phyloP scores from a whole-genome alignment of 1,140 invertebrate genomes.

The Rhagoletis zephyria region DNA sequence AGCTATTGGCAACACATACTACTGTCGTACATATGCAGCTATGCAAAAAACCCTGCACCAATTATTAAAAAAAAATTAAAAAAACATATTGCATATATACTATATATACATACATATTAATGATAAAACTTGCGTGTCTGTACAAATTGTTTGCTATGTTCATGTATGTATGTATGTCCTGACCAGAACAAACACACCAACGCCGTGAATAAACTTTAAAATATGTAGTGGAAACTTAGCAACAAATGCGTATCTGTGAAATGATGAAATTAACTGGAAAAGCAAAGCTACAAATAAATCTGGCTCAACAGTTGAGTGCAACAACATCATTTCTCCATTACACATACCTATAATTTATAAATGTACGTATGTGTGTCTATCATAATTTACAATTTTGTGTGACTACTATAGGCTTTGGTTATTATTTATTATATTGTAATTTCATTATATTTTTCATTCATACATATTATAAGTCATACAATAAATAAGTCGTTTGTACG shows the following conservation, averaged over 20 bases:
- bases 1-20: too few species aligned
- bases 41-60: too few species aligned
- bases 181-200: too few species aligned
- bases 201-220: not conserved
- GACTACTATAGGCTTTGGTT: not conserved
- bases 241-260: not conserved
- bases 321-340: not conserved
- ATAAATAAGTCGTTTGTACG: not conserved
- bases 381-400: not conserved
- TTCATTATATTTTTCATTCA: not conserved
- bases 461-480: not conserved
- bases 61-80: too few species aligned
- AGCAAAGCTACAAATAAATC: conserved; percentile 15
- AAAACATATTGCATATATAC: too few species aligned
- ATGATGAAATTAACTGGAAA: not conserved
- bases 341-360: not conserved
- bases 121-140: not conserved
- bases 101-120: too few species aligned
- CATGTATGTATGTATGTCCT: not conserved
- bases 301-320: not conserved
- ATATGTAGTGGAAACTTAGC: not conserved
- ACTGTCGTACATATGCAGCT: too few species aligned
- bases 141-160: not conserved
- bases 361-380: not conserved
- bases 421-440: not conserved